phyloP scores from a whole-genome alignment of 1,140 invertebrate genomes.

The Rhagoletis zephyria region DNA sequence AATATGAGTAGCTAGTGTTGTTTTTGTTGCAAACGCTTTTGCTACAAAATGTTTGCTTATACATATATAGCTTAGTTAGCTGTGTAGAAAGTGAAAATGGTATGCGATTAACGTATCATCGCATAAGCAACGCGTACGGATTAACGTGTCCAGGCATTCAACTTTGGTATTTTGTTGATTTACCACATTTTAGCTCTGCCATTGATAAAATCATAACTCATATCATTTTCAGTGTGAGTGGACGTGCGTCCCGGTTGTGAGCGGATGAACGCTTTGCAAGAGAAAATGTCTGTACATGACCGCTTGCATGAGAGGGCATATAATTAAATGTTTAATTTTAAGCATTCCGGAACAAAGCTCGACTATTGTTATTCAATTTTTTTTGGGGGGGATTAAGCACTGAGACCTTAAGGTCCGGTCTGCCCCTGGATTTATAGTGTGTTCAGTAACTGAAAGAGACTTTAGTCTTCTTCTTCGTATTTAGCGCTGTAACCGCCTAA shows the following conservation, averaged over 20 bases:
- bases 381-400: too few relatives aligned
- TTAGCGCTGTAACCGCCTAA: too few relatives aligned
- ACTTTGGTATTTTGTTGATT: slow-evolving; percentile 63
- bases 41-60: slow-evolving; percentile 64
- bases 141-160: slow-evolving; percentile 59
- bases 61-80: background rate
- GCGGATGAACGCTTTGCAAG: background rate
- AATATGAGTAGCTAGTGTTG: background rate
- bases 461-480: too few relatives aligned
- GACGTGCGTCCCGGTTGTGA: slow-evolving; percentile 18
- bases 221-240: background rate
- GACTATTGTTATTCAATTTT: too few relatives aligned
- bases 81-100: slow-evolving; percentile 71
- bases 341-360: too few relatives aligned
- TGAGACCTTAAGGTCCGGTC: too few relatives aligned
- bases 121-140: slow-evolving; percentile 72
- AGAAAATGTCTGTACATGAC: too few relatives aligned
- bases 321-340: too few relatives aligned
- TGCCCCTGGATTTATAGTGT: too few relatives aligned
- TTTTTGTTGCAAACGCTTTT: slow-evolving; percentile 48
- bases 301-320: too few relatives aligned
- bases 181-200: slow-evolving; percentile 56
- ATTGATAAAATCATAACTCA: slow-evolving; percentile 54
- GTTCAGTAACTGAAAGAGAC: too few relatives aligned
- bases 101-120: slow-evolving; percentile 71